Evolutionary conservation across 2,113 vertebrate genomes (phyloP).

Genomic region (Oxygymnocypris stewartii): DNA sequence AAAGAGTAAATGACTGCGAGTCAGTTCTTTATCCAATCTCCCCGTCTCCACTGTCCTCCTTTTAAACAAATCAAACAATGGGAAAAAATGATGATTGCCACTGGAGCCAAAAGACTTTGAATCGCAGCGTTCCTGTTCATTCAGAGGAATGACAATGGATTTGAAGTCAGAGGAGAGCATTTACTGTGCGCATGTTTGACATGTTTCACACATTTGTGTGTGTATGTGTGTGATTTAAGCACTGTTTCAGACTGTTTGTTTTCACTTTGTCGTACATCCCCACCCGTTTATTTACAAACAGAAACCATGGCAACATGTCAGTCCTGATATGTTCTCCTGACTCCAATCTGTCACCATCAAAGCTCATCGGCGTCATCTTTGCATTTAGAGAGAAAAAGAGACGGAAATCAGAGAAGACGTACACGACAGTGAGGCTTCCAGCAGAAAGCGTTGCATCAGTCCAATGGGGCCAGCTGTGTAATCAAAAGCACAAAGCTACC

Average conservation of each 20-base stretch:
- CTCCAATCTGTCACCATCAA: slow-evolving; percentile 69
- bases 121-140: slow-evolving; percentile 53
- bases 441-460: slow-evolving; percentile 44
- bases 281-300: slow-evolving; percentile 62
- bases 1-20: slow-evolving; percentile 50
- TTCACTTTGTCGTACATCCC: slow-evolving; percentile 56
- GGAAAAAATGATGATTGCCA: slow-evolving; percentile 52
- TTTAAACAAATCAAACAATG: slow-evolving; percentile 61
- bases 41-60: slow-evolving; percentile 51
- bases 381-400: slow-evolving; percentile 52
- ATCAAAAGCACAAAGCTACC: slow-evolving; percentile 41
- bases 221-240: neutral
- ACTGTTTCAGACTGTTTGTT: slow-evolving; percentile 49
- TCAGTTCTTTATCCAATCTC: slow-evolving; percentile 46
- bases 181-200: slow-evolving; percentile 42
- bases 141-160: slow-evolving; percentile 42
- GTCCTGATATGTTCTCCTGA: slow-evolving; percentile 62
- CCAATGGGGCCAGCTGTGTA: slow-evolving; percentile 32
- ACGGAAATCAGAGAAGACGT: slow-evolving; percentile 55
- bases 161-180: slow-evolving; percentile 53
- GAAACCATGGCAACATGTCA: slow-evolving; percentile 65
- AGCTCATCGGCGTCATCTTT: slow-evolving; percentile 60
- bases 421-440: slow-evolving; percentile 48
- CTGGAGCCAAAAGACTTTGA: slow-evolving; percentile 51
- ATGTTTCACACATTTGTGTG: slow-evolving; percentile 20